Conservation (phyloP, 2,113 vertebrate genomes). For the Sylvilagus bachmani region DNA sequence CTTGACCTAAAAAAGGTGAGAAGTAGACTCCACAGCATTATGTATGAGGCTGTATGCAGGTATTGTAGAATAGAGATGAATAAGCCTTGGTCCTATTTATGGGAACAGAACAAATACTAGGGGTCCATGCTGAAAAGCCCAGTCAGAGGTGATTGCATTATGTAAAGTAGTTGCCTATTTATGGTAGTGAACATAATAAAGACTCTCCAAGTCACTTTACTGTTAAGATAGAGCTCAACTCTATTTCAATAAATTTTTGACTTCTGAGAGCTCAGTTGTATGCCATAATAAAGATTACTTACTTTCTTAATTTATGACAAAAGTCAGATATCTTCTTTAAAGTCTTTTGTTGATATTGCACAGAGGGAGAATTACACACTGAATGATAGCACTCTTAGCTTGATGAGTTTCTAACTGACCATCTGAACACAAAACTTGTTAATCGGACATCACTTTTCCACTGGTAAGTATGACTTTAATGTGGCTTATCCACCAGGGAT, state of each 20-base stretch:
- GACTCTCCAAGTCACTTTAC: not conserved
- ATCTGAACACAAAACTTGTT: not conserved
- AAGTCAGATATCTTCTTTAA: not conserved
- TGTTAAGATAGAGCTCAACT: not conserved
- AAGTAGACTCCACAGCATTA: not conserved
- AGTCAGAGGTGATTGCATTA: not conserved
- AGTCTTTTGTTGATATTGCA: not conserved
- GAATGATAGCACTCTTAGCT: not conserved
- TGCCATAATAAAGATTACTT: not conserved
- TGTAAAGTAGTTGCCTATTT: not conserved
- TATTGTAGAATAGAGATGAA: not conserved
- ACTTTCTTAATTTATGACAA: constrained; percentile 29
- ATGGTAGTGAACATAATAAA: not conserved
- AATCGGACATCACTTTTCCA: not conserved
- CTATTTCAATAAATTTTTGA: not conserved
- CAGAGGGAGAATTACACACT: not conserved
- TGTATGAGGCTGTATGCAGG: not conserved
- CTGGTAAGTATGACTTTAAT: not conserved
- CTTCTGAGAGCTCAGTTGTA: not conserved
- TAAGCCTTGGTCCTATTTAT: not conserved
- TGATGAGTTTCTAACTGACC: not conserved
- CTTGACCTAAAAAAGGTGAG: not conserved
- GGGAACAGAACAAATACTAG: not conserved
- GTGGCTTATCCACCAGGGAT: not conserved
- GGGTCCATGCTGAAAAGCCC: not conserved